Evolutionary conservation across 2,888 invertebrate species (phyloP).

Genomic region (Netelia virgata): DNA sequence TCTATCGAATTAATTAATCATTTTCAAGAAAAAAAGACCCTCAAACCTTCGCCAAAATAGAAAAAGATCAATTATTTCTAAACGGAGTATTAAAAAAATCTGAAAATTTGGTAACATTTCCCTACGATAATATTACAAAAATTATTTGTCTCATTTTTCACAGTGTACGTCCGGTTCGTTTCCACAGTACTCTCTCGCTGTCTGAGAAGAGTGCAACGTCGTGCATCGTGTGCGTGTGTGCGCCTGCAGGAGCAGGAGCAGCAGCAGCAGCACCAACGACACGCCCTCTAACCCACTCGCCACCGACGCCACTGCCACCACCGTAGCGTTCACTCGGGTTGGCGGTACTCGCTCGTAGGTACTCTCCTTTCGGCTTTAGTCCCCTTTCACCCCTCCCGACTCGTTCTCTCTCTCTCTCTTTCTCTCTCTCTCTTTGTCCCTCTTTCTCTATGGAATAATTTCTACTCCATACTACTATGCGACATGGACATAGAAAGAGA

Average conservation of each 20-base stretch:
- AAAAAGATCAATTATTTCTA: no score
- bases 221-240: neutral
- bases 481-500: slow-evolving; percentile 36
- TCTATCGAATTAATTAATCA: no score
- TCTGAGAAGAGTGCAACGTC: slow-evolving; percentile 57
- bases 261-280: slow-evolving; percentile 68
- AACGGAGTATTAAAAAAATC: no score
- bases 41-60: no score
- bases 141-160: neutral
- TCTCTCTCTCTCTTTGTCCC: slow-evolving; percentile 31
- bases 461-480: slow-evolving; percentile 53
- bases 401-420: neutral
- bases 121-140: no score
- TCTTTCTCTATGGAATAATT: slow-evolving; percentile 56
- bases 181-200: slow-evolving; percentile 13
- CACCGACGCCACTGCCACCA: slow-evolving; percentile 63
- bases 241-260: slow-evolving; percentile 29
- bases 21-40: no score
- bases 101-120: no score
- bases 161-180: slow-evolving; percentile 1
- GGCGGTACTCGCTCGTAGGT: slow-evolving; percentile 53
- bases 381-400: slow-evolving; percentile 29
- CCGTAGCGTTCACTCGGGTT: slow-evolving; percentile 52
- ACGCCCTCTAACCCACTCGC: slow-evolving; percentile 70
- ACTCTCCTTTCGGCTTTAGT: slow-evolving; percentile 68